These are phyloP conservation scores for Wiebesia pumilae DNA, from an alignment of 1,140 invertebrate species.

Conservation along the genomic window DNA sequence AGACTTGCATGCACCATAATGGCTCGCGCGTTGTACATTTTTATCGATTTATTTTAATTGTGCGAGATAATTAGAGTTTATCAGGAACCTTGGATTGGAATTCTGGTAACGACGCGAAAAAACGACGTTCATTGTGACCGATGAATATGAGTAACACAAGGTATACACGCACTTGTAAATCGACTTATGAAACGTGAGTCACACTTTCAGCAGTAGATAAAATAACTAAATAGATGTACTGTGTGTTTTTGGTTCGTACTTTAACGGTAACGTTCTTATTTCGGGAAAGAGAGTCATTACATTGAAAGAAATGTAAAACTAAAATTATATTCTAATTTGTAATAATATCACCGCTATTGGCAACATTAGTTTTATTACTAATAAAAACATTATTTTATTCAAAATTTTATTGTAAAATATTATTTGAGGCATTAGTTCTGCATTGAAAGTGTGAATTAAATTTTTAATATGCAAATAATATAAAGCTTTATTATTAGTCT, in stretches of 20 bases:
- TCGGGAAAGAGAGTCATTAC: not conserved
- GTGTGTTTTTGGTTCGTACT: not conserved
- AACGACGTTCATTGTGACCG: not conserved
- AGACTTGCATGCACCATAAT: no score
- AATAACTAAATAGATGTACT: not conserved
- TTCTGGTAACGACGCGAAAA: not conserved
- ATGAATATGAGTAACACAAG: not conserved
- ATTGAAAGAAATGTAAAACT: not conserved
- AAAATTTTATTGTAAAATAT: no score
- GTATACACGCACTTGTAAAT: not conserved
- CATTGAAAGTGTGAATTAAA: no score
- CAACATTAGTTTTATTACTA: no score
- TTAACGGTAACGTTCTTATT: not conserved
- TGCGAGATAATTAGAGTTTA: not conserved
- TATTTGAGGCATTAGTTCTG: no score
- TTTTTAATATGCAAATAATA: no score
- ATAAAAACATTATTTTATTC: no score
- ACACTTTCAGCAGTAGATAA: not conserved
- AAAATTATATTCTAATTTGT: no score
- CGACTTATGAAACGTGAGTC: slow-evolving; percentile 1
- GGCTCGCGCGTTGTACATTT: no score
- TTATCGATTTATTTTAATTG: not conserved
- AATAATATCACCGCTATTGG: no score
- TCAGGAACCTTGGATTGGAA: not conserved
- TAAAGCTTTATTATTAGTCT: no score